Percentiles rank a stretch among this genome's conserved stretches.
These are phyloP conservation scores for Leptothorax acervorum DNA, from an alignment of 2,888 invertebrate species.

Conservation along the genomic window DNA sequence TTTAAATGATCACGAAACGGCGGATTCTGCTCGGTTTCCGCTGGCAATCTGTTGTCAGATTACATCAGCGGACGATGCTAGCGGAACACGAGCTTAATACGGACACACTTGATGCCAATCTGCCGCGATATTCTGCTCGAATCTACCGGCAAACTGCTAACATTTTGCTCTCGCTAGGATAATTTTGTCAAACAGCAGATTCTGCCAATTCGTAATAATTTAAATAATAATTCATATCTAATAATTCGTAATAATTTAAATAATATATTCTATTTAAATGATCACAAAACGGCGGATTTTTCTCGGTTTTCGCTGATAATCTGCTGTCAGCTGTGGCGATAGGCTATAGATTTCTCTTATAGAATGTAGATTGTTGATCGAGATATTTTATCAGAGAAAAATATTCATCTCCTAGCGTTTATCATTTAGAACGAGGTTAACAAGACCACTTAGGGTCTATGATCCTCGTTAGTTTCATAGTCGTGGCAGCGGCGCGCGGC, in stretches of 20 bases:
- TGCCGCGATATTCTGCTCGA: not conserved
- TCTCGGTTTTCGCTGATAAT: too few relatives aligned
- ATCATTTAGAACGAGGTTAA: constrained; percentile 43
- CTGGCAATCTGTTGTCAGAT: not conserved
- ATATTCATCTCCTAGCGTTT: not conserved
- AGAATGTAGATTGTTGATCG: not conserved
- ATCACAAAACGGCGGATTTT: too few relatives aligned
- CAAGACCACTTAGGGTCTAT: constrained; percentile 6
- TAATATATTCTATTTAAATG: too few relatives aligned
- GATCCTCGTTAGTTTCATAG: constrained; percentile 34
- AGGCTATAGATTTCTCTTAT: not conserved
- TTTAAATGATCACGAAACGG: not conserved
- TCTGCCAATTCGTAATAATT: too few relatives aligned
- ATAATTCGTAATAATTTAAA: too few relatives aligned
- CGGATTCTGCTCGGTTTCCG: not conserved
- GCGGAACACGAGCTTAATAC: not conserved
- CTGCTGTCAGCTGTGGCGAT: too few relatives aligned
- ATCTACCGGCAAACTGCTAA: not conserved
- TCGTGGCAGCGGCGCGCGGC: not conserved
- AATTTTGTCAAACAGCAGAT: not conserved
- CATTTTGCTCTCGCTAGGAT: not conserved
- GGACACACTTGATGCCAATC: not conserved
- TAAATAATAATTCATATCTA: too few relatives aligned
- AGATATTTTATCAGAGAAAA: not conserved
- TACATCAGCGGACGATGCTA: not conserved